Conservation (phyloP, 2,113 vertebrate genomes). For the Hydrochoerus hydrochaeris region DNA sequence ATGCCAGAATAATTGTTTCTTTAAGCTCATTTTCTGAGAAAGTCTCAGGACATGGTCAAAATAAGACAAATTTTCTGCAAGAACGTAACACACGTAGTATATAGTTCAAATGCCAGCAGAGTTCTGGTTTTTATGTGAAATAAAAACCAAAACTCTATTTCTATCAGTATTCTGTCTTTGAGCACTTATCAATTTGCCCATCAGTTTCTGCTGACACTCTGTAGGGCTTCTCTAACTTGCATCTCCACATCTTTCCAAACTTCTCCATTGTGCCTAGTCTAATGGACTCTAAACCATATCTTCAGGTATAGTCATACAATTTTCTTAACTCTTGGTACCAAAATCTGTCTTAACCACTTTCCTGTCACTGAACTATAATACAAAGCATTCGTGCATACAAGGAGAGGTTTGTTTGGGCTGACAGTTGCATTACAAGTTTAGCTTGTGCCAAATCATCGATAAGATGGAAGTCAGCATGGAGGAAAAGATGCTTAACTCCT, state of each 20-base stretch:
- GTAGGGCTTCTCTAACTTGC: neutral
- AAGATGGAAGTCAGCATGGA: neutral
- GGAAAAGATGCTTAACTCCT: neutral
- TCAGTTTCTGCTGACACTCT: neutral
- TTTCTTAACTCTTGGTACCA: neutral
- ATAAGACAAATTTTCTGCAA: neutral
- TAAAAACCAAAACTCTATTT: no score
- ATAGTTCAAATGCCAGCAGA: neutral
- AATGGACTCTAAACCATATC: neutral
- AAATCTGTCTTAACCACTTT: neutral
- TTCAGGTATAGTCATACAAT: neutral
- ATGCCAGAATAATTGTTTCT: neutral
- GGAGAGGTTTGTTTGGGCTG: neutral
- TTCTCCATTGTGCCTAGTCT: fast-evolving
- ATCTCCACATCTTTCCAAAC: neutral
- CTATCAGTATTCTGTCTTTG: neutral
- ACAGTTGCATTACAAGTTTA: neutral
- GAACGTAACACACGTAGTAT: neutral
- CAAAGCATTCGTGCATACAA: neutral
- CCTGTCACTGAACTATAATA: neutral
- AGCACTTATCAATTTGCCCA: neutral
- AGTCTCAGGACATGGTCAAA: neutral
- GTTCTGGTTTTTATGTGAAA: neutral
- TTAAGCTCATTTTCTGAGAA: neutral
- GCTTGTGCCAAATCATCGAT: neutral